Evolutionary conservation across 2,797 vertebrate genomes (phyloP).

Genomic region (Halcyon chelicuti): DNA sequence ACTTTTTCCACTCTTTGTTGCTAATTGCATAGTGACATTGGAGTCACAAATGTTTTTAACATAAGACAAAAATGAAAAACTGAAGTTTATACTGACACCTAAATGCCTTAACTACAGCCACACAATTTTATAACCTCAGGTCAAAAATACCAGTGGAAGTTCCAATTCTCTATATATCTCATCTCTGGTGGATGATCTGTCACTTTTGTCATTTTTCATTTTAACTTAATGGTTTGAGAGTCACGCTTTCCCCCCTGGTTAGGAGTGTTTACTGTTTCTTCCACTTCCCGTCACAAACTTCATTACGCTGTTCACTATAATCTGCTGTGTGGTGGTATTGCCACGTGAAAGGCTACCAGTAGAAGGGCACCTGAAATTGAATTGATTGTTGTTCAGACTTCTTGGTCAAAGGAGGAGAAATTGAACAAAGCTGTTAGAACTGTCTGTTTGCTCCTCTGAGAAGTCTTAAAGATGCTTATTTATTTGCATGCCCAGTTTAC

Average conservation of each 20-base stretch:
- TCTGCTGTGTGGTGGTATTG: background rate
- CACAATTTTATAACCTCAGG: background rate
- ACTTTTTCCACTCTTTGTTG: background rate
- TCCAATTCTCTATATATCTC: background rate
- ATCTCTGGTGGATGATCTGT: background rate
- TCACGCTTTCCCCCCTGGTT: background rate
- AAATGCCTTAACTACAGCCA: background rate
- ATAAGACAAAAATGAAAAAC: background rate
- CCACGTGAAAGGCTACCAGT: background rate
- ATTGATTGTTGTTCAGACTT: background rate
- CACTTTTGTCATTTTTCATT: background rate
- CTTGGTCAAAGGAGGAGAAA: background rate
- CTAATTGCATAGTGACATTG: background rate
- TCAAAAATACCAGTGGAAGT: background rate
- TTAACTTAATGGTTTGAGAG: background rate
- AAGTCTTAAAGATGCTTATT: background rate
- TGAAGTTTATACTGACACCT: background rate
- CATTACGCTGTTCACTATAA: background rate
- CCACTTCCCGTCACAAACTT: background rate
- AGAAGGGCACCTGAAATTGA: background rate
- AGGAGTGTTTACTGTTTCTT: background rate
- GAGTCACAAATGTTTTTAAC: background rate
- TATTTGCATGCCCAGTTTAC: background rate
- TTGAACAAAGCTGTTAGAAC: background rate
- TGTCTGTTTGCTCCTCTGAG: background rate